These are phyloP conservation scores for Nomia melanderi DNA, from an alignment of 1,140 invertebrate species.

Conservation along the genomic window DNA sequence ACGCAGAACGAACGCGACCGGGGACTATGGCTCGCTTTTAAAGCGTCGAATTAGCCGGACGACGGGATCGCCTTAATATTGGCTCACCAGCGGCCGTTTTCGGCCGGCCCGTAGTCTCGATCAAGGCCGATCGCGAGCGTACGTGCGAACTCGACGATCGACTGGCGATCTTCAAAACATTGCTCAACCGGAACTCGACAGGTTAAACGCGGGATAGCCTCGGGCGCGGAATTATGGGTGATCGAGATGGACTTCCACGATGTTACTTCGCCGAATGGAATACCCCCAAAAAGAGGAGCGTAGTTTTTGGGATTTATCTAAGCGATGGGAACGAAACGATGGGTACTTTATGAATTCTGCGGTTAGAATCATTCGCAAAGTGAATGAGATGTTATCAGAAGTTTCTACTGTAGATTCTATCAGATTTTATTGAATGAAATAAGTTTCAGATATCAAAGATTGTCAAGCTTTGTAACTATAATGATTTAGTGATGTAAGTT, in stretches of 20 bases:
- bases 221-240: neutral
- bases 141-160: conserved; percentile 18
- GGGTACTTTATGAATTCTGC: no score
- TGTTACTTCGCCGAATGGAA: neutral
- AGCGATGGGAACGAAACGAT: no score
- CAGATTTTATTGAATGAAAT: no score
- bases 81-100: conserved; percentile 45
- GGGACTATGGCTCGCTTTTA: conserved; percentile 70
- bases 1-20: conserved; percentile 51
- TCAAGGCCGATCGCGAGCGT: conserved; percentile 42
- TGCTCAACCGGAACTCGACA: conserved; percentile 11
- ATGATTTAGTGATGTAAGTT: no score
- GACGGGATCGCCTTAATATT: conserved; percentile 58
- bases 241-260: neutral
- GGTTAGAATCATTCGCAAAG: no score
- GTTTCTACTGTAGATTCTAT: no score
- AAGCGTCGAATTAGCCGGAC: conserved; percentile 68
- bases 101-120: conserved; percentile 24
- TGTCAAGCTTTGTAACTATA: no score
- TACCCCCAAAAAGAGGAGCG: no score
- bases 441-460: no score
- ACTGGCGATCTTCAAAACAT: conserved; percentile 20
- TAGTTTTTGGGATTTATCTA: no score
- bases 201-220: neutral
- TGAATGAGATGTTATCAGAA: no score